Conservation (phyloP, 1,140 invertebrate genomes). For the Meloidogyne hapla region DNA sequence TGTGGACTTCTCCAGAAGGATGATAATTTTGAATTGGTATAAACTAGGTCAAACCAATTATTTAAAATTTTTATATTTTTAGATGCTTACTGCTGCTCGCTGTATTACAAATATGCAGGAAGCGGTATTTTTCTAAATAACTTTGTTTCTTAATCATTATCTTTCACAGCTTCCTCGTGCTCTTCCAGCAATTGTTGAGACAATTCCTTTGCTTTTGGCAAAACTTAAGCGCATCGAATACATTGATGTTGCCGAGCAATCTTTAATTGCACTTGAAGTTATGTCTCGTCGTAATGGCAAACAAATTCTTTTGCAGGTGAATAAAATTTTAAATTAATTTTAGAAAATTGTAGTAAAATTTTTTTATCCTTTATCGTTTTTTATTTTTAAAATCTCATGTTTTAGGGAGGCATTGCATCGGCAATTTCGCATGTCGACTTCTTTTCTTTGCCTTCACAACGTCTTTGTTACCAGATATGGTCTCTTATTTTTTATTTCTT, state of each 20-base stretch:
- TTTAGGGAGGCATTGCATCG: slow-evolving; percentile 55
- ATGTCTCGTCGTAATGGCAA: slow-evolving; percentile 62
- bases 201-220: slow-evolving; percentile 78
- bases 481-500: not conserved
- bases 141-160: not conserved
- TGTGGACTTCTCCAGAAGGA: slow-evolving; percentile 66
- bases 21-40: slow-evolving; percentile 95
- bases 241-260: slow-evolving; percentile 59
- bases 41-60: no score
- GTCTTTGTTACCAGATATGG: slow-evolving; percentile 39
- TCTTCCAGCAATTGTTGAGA: slow-evolving; percentile 90
- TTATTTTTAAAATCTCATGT: no score
- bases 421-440: slow-evolving; percentile 62
- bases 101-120: slow-evolving; percentile 99
- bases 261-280: slow-evolving; percentile 58
- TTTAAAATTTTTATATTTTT: slow-evolving; percentile 50
- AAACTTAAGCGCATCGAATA: slow-evolving; percentile 64
- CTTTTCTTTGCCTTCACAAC: slow-evolving; percentile 59
- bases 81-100: slow-evolving; percentile 97
- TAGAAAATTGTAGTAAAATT: not conserved
- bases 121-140: slow-evolving; percentile 67
- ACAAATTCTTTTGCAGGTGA: slow-evolving; percentile 43
- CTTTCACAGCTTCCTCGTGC: slow-evolving; percentile 76
- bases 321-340: not conserved
- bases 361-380: slow-evolving; percentile 14